Evolutionary conservation across 92 coral and sea anemone genomes (phyloP).

Genomic region (Zoanthus gigantus): DNA sequence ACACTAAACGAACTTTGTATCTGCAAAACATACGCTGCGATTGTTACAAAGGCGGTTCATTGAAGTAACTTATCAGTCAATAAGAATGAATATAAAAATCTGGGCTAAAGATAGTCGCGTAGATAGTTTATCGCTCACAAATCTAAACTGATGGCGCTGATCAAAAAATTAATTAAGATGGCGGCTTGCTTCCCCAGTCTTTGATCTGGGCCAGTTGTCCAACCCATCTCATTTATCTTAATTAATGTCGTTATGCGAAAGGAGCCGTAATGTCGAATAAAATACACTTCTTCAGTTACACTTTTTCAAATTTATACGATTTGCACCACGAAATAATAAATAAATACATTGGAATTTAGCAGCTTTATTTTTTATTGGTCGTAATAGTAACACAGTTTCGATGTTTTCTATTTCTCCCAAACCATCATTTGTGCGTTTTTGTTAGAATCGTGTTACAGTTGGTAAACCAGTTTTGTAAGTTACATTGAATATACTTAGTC

Average conservation of each 20-base stretch:
- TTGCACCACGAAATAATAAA: not conserved
- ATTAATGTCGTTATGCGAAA: slow-evolving; percentile 83
- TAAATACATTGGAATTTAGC: not conserved
- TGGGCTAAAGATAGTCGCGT: slow-evolving; percentile 54
- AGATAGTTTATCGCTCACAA: slow-evolving; percentile 78
- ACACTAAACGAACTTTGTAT: not conserved
- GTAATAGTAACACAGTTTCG: not conserved
- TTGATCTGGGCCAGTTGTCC: slow-evolving; percentile 26
- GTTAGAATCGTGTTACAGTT: not conserved
- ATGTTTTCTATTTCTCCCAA: not conserved
- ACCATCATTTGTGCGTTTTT: too few species aligned
- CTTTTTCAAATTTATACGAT: not conserved
- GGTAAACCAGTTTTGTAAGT: not conserved
- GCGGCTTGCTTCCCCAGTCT: slow-evolving; percentile 18
- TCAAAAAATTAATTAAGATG: slow-evolving; percentile 85
- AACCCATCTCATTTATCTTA: slow-evolving; percentile 80
- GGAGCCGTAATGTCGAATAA: slow-evolving; percentile 36
- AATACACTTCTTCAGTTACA: slow-evolving; percentile 34
- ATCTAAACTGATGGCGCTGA: slow-evolving; percentile 88
- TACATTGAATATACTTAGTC: not conserved
- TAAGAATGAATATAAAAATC: slow-evolving; percentile 71
- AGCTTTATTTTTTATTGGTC: not conserved
- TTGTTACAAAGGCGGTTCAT: slow-evolving; percentile 36
- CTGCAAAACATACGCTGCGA: slow-evolving; percentile 29
- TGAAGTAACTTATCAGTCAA: slow-evolving; percentile 71